phyloP scores from a whole-genome alignment of 2,888 invertebrate species.

The Hirtodrosophila confusa region DNA sequence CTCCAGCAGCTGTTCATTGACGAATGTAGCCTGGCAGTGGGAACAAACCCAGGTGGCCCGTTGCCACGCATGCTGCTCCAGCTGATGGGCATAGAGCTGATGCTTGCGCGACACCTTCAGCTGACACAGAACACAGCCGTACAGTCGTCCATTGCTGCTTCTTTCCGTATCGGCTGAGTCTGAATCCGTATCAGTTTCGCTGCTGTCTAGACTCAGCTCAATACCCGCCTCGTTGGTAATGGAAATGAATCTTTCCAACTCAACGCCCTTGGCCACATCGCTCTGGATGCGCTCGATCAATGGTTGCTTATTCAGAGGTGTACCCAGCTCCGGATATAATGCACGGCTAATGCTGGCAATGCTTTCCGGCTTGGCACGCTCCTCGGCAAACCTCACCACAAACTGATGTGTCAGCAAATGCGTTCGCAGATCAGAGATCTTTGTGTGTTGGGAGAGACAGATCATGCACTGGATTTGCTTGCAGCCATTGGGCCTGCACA shows the following conservation, averaged over 20 bases:
- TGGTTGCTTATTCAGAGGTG: constrained; percentile 38
- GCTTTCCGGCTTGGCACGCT: constrained; percentile 30
- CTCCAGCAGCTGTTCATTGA: constrained; percentile 85
- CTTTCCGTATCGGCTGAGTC: constrained; percentile 30
- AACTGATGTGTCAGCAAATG: constrained; percentile 78
- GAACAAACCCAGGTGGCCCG: constrained; percentile 85
- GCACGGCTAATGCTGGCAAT: constrained; percentile 56
- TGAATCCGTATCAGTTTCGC: constrained; percentile 69
- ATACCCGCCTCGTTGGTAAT: constrained; percentile 81
- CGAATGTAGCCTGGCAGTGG: constrained; percentile 85
- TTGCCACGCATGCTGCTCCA: constrained; percentile 77
- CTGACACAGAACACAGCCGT: constrained; percentile 76
- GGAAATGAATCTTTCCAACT: constrained; percentile 79
- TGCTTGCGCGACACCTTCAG: constrained; percentile 74
- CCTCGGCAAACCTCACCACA: constrained; percentile 48
- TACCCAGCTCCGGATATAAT: constrained; percentile 72
- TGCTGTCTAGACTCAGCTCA: constrained; percentile 81
- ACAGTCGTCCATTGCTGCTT: constrained; percentile 23
- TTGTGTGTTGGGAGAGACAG: constrained; percentile 79
- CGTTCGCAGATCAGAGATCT: constrained; percentile 76
- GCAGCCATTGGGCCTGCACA: constrained; percentile 80
- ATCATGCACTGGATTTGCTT: constrained; percentile 83
- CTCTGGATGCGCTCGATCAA: constrained; percentile 63
- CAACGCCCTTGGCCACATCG: constrained; percentile 55
- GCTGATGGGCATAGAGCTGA: constrained; percentile 80